These are phyloP conservation scores for Clarias batrachus DNA, from an alignment of 2,113 vertebrate genomes.

Conservation along the genomic window DNA sequence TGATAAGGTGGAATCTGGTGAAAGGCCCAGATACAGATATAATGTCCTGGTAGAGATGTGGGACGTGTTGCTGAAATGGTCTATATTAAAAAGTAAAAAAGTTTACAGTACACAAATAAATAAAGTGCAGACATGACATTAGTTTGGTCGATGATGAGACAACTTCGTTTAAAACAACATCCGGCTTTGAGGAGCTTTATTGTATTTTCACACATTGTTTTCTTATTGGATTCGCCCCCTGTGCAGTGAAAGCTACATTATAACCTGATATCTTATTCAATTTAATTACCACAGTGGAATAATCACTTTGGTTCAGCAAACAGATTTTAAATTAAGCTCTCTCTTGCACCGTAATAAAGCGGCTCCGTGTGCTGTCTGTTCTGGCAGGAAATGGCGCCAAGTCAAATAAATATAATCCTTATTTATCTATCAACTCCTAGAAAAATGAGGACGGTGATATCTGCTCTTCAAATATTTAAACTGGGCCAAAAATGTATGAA, in stretches of 20 bases:
- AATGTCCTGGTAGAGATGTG: conserved; percentile 5
- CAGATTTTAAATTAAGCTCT: conserved; percentile 71
- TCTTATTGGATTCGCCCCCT: conserved; percentile 60
- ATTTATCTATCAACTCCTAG: conserved; percentile 27
- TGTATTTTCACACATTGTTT: conserved; percentile 64
- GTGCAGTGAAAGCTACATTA: conserved; percentile 61
- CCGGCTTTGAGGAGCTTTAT: conserved; percentile 55
- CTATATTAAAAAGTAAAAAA: not conserved
- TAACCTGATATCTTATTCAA: conserved; percentile 67
- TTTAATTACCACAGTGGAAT: conserved; percentile 70
- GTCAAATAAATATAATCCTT: conserved; percentile 67
- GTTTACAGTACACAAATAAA: not conserved
- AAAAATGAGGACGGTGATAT: not conserved
- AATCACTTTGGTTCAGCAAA: conserved; percentile 70
- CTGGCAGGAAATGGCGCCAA: conserved; percentile 60
- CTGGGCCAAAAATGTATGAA: not conserved
- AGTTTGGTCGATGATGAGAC: not conserved
- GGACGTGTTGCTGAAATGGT: not conserved
- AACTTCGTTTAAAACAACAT: not conserved
- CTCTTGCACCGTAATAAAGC: conserved; percentile 67
- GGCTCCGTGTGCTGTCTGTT: conserved; percentile 58
- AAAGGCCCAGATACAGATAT: conserved; percentile 57
- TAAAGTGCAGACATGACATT: not conserved
- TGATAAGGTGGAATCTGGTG: conserved; percentile 32
- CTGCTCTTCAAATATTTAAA: conserved; percentile 25